Base-by-base conservation (phyloP, 2,113 vertebrate species). In the Trichomycterus rosablanca region DNA sequence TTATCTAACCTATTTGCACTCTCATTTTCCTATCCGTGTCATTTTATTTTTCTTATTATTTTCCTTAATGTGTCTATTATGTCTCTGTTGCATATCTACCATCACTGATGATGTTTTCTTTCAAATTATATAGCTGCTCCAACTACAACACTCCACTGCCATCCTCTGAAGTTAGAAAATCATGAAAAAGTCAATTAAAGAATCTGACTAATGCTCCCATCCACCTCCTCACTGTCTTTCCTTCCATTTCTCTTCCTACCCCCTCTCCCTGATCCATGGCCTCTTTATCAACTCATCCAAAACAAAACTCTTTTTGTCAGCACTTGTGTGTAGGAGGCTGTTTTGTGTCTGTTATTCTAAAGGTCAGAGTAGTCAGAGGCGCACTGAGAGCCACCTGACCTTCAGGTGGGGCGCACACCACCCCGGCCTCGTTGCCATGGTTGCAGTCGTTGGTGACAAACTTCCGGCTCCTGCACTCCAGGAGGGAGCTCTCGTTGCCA, bases 401-500 rank as follows among this genome's bases (percentile, higher is more conserved):
- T 91, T 92, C 88, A 39, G 91, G 90, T 28, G 87, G 83, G 5
- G 81, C 81, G 15, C 93, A 95, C 59, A 79, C 40, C 1, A 82
- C 83, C 28, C 82, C 89, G 0, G 76, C 76, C 22, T 91, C 88
- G 57, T 81, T 83, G 62, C 89, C 88, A 74, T 89, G 89, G 71
- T 76, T 83, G 74, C 92, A 95, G 76, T 86, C 76, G 18, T 87
- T 87, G 12, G 85, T 85, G 69, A 81, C 42, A 34, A 86, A 87
- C 59, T 87, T 85, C 80, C 60, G 80, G 72, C 89, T 89, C 61
- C 62, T 72, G 76, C 93, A 95, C 22, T 83, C 77, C 39, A 89
- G 83, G 67, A 93, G 74, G 56, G 80, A 81, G 73, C 78, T 80
- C 81, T 95, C 93, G 37, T 94, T 83, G 0, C 93, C 92, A 0